These are phyloP conservation scores for Heterodera filipjevi DNA, from an alignment of 2,888 invertebrate species.

Conservation along the genomic window DNA sequence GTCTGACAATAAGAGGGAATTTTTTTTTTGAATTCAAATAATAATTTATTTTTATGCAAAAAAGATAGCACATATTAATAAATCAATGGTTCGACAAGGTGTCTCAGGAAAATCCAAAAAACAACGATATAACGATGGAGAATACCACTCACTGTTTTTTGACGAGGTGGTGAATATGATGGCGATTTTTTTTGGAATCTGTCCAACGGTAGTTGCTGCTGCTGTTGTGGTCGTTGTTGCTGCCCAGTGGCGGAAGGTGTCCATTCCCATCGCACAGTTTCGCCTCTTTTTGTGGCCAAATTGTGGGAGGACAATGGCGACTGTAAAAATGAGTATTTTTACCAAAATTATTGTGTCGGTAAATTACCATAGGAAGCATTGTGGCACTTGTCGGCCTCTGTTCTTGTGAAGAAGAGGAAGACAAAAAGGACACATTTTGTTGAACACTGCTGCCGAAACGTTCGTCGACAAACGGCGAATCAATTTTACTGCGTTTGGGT, in stretches of 20 bases:
- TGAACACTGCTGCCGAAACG: background rate
- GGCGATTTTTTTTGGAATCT: background rate
- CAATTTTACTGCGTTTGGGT: conserved; percentile 14
- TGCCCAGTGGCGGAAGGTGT: background rate
- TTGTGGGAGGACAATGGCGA: background rate
- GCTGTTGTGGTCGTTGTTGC: background rate
- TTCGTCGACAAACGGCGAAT: background rate
- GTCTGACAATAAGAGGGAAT: conserved; percentile 16
- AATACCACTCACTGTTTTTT: conserved; percentile 2
- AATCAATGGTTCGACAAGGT: too few species aligned
- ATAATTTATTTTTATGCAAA: too few species aligned
- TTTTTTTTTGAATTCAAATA: too few species aligned
- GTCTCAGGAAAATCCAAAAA: too few species aligned
- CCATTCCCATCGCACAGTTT: background rate
- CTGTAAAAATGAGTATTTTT: too few species aligned
- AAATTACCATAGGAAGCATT: background rate
- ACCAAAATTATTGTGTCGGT: too few species aligned
- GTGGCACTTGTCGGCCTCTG: background rate
- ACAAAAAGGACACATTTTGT: background rate
- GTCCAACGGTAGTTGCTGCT: background rate
- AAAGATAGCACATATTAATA: too few species aligned
- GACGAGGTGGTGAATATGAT: background rate
- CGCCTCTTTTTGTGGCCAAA: background rate
- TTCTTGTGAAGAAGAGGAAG: background rate
- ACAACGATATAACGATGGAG: too few species aligned